A percentile compares a stretch with the other conserved stretches of the same genome.
These are phyloP conservation scores for Netelia inedita DNA, from an alignment of 2,888 invertebrate genomes.

Conservation along the genomic window DNA sequence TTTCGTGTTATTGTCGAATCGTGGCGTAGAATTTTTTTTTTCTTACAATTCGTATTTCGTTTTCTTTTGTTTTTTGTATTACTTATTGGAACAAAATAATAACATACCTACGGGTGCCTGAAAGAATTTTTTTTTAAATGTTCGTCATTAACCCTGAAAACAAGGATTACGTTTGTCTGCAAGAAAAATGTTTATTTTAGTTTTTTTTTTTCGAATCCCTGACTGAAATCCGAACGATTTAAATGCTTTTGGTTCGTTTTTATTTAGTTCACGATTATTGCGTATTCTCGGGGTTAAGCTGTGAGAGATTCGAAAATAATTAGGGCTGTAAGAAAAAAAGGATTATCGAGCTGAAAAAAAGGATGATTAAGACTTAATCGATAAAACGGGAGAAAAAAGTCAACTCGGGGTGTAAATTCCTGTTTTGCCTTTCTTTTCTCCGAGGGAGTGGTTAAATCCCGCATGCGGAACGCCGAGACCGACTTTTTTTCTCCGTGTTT, in stretches of 20 bases:
- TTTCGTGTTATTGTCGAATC: constrained; percentile 46
- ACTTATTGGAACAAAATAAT: constrained; percentile 84
- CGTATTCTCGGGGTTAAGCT: neutral
- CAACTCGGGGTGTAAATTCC: constrained; percentile 29
- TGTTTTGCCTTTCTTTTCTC: constrained; percentile 41
- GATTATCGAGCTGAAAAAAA: constrained; percentile 52
- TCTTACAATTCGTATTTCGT: constrained; percentile 25
- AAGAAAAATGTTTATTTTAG: constrained; percentile 60
- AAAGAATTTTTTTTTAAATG: constrained; percentile 76
- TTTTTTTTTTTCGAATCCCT: constrained; percentile 51
- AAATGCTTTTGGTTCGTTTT: neutral
- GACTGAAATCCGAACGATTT: constrained; percentile 37
- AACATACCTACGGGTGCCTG: constrained; percentile 85
- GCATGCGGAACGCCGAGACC: constrained; percentile 63
- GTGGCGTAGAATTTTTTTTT: constrained; percentile 28
- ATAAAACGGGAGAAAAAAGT: constrained; percentile 36
- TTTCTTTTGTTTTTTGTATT: constrained; percentile 5
- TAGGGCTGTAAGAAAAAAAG: constrained; percentile 1
- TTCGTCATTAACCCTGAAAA: constrained; percentile 81
- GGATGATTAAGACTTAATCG: constrained; percentile 39
- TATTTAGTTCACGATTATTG: neutral
- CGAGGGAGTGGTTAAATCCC: constrained; percentile 44
- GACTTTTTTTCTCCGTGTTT: constrained; percentile 39
- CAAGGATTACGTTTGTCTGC: constrained; percentile 69
- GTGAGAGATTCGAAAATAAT: constrained; percentile 47